phyloP scores from a whole-genome alignment of 2,888 invertebrate species.

The Sphaeridia pumilis region DNA sequence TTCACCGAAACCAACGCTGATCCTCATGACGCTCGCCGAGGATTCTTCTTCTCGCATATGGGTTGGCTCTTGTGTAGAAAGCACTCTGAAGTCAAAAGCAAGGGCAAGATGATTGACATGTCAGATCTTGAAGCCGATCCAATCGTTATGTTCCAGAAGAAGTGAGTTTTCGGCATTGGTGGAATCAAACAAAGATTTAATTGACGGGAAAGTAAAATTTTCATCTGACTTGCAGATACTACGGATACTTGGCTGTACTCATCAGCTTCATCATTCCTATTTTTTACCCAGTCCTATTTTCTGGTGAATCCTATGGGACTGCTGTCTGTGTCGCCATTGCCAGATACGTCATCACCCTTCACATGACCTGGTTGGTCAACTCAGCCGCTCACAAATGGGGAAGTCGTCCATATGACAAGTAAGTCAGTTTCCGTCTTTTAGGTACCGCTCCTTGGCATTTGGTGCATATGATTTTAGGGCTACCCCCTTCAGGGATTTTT shows the following conservation, averaged over 20 bases:
- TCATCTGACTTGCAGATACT: slow-evolving; percentile 21
- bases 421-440: too few relatives aligned
- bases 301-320: slow-evolving; percentile 65
- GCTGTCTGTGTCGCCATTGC: slow-evolving; percentile 72
- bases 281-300: slow-evolving; percentile 64
- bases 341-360: slow-evolving; percentile 71
- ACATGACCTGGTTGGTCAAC: slow-evolving; percentile 90
- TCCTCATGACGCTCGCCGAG: slow-evolving; percentile 68
- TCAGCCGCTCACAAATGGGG: slow-evolving; percentile 86
- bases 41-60: slow-evolving; percentile 91
- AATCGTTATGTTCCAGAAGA: slow-evolving; percentile 73
- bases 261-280: slow-evolving; percentile 45
- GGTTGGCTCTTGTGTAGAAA: slow-evolving; percentile 84
- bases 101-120: slow-evolving; percentile 73
- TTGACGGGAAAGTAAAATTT: not conserved
- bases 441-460: too few relatives aligned
- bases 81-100: slow-evolving; percentile 74
- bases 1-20: slow-evolving; percentile 75
- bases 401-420: slow-evolving; percentile 58
- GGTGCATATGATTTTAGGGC: too few relatives aligned
- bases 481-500: too few relatives aligned
- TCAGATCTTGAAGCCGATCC: slow-evolving; percentile 75
- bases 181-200: not conserved
- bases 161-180: slow-evolving; percentile 47
- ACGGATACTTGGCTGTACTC: slow-evolving; percentile 27